Conservation (phyloP, 2,888 invertebrate genomes). For the Acrobeloides nanus region DNA sequence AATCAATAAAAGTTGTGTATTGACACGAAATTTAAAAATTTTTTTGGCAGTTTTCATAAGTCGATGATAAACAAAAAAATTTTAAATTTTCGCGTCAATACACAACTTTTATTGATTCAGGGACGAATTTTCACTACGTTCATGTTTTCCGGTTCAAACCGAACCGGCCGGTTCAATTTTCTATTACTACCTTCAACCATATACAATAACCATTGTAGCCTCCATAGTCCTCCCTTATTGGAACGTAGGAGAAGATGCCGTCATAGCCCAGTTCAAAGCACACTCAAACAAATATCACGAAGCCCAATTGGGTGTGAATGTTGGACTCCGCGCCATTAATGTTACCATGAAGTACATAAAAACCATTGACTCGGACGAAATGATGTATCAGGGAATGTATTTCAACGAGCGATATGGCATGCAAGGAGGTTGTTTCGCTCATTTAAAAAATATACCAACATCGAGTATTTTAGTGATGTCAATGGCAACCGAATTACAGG, state of each 20-base stretch:
- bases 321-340: slow-evolving; percentile 43
- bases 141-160: too few species aligned
- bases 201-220: slow-evolving; percentile 25
- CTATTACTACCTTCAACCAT: slow-evolving; percentile 5
- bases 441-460: slow-evolving; percentile 6
- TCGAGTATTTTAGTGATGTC: too few species aligned
- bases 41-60: too few species aligned
- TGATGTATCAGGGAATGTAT: slow-evolving; percentile 23
- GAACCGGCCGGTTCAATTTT: too few species aligned
- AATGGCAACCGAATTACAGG: slow-evolving; percentile 36
- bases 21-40: too few species aligned
- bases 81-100: too few species aligned
- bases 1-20: too few species aligned
- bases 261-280: slow-evolving; percentile 43
- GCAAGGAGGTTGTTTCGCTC: slow-evolving; percentile 4
- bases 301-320: slow-evolving; percentile 38
- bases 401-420: slow-evolving; percentile 45
- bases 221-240: slow-evolving; percentile 41
- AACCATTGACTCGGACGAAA: slow-evolving; percentile 11
- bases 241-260: slow-evolving; percentile 38
- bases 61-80: too few species aligned
- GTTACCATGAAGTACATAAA: slow-evolving; percentile 40
- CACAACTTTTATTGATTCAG: too few species aligned
- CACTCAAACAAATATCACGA: slow-evolving; percentile 42
- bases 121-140: too few species aligned